These are phyloP conservation scores for Notarius lentiginosus DNA, from an alignment of 2,113 vertebrate species.

Conservation along the genomic window DNA sequence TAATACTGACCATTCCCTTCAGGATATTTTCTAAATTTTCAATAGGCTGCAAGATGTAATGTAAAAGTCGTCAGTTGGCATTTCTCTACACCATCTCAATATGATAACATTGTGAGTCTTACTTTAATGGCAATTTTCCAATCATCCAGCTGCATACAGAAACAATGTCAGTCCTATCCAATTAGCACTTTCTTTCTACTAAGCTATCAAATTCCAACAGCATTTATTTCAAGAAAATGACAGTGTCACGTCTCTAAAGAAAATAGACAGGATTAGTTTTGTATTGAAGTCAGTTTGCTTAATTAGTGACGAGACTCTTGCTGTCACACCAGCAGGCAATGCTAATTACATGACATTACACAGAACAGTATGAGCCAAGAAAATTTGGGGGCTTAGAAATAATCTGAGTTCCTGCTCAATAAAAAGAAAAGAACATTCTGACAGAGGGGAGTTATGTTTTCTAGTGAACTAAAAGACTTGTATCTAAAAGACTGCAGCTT, in stretches of 20 bases:
- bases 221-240: neutral
- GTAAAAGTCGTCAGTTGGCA: neutral
- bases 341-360: slow-evolving; percentile 15
- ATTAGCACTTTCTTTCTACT: neutral
- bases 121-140: neutral
- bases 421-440: neutral
- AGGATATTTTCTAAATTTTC: neutral
- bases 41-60: neutral
- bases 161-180: neutral
- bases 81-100: neutral
- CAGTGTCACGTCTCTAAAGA: neutral
- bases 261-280: neutral
- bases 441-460: neutral
- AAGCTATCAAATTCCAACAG: neutral
- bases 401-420: neutral
- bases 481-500: neutral
- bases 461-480: neutral
- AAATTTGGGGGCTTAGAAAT: neutral
- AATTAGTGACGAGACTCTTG: neutral
- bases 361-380: neutral
- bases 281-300: neutral
- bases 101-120: neutral
- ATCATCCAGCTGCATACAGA: neutral
- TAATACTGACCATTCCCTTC: neutral
- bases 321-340: neutral